Evolutionary conservation across 2,888 invertebrate genomes (phyloP), one percentile per base, ranked within the genome.

Genomic region (Heliconius aoede): DNA sequence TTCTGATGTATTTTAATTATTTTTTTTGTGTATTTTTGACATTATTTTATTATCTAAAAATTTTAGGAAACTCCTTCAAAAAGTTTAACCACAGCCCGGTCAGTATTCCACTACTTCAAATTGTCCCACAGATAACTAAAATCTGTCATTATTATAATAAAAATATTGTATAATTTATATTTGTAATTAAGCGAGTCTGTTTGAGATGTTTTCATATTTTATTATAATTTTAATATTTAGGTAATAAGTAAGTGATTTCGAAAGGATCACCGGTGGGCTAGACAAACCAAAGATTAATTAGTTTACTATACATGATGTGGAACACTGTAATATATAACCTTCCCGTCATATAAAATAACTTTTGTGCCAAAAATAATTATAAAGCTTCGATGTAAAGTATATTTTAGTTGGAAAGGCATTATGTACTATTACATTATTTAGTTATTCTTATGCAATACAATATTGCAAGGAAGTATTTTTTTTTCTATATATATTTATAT

Each of bases 251-350:
- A 86, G 89, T 82, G 85, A 88, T 85, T 87, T 87, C 87, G 84
- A 88, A 88, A 88, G 84, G 83, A 87, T 86, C 84, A 88, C 87
- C 86, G 93, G 93, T 93, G 92, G 94, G 94, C 94, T 94, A 94
- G 94, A 90, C 85, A 89, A 93, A 94, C 94, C 94, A 94, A 94
- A 94, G 92, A 94, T 90, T 90, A 91, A 83, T 88, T 91, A 92
- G 78, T 88, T 84, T 83, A 61, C 40, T 72, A 72, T 60, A 81
- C 77, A 82, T 81, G 92, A 88, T 88, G 91, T 77, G 93, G 90
- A 87, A 82, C 82, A 78, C 82, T 94, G 94, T 94, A 93, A 81
- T 79, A 93, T 91, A 94, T 93, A 91, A 86, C 82, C 80, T 81
- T 87, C 91, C 90, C 92, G 87, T 89, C 90, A 83, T 79, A 87